Evolutionary conservation across 2,797 vertebrate genomes (phyloP).

Genomic region (Pipistrellus pygmaeus): DNA sequence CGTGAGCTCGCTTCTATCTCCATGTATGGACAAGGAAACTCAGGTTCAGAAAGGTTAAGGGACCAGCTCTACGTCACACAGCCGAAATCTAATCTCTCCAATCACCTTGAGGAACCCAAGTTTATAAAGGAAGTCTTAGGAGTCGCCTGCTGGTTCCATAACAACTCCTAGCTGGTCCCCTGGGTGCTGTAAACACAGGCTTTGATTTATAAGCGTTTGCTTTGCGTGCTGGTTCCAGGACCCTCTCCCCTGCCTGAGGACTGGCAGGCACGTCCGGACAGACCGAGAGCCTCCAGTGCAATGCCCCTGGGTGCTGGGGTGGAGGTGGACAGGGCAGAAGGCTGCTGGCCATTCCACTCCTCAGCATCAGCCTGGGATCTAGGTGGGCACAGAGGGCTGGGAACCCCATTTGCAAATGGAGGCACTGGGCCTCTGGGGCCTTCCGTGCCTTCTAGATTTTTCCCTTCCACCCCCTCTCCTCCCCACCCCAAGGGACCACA

Average conservation of each 20-base stretch:
- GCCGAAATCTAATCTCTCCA: background rate
- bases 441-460: background rate
- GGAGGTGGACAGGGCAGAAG: no score
- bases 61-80: background rate
- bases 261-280: background rate
- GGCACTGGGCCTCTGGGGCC: background rate
- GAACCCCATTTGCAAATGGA: background rate
- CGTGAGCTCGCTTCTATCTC: background rate
- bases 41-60: slow-evolving; percentile 25
- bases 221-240: background rate
- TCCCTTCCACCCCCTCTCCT: background rate
- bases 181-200: background rate
- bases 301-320: background rate
- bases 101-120: background rate
- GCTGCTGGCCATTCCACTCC: background rate
- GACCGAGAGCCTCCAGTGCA: background rate
- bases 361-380: background rate
- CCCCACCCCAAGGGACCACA: background rate
- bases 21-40: background rate
- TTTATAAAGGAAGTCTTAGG: background rate
- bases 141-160: background rate
- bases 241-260: background rate
- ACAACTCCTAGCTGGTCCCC: background rate
- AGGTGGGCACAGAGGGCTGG: background rate
- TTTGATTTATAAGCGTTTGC: background rate